Conservation (phyloP, 2,797 vertebrate species). For the Cetoscarus ocellatus region DNA sequence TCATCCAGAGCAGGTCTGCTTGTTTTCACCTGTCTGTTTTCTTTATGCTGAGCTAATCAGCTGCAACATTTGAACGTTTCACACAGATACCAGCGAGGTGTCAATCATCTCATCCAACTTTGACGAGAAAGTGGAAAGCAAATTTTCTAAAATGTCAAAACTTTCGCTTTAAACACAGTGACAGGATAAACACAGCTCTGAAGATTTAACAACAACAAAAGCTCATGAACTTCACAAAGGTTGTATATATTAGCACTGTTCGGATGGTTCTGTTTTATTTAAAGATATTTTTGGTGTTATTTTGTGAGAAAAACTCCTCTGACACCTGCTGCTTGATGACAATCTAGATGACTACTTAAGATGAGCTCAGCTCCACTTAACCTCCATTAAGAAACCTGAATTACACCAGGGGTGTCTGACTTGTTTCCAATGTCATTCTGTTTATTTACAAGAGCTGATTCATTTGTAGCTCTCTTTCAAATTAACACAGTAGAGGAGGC, state of each 20-base stretch:
- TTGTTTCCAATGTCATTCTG: not conserved
- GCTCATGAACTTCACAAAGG: not conserved
- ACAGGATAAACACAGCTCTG: not conserved
- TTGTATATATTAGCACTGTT: not conserved
- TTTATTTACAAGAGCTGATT: constrained; percentile 20
- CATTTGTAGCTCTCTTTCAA: not conserved
- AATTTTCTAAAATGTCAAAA: constrained; percentile 3
- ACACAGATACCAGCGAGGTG: not conserved
- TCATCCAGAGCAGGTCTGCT: not conserved
- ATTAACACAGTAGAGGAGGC: not conserved
- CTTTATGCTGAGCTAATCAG: constrained; percentile 2
- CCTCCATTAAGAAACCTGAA: constrained; percentile 1
- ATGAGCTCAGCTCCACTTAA: constrained; percentile 4
- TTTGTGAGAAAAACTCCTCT: constrained; percentile 3
- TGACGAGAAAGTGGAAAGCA: not conserved
- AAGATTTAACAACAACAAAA: not conserved
- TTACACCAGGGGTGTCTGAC: not conserved
- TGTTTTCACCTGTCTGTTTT: not conserved
- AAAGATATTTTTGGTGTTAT: not conserved
- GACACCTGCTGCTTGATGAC: constrained; percentile 11
- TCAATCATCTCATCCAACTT: not conserved
- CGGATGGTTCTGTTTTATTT: not conserved
- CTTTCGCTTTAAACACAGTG: not conserved
- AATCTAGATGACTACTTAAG: not conserved
- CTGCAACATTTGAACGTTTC: not conserved